Percentiles rank a stretch among this genome's conserved stretches.
Evolutionary conservation across 2,113 vertebrate genomes (phyloP).

Genomic region (Litocranius walleri): DNA sequence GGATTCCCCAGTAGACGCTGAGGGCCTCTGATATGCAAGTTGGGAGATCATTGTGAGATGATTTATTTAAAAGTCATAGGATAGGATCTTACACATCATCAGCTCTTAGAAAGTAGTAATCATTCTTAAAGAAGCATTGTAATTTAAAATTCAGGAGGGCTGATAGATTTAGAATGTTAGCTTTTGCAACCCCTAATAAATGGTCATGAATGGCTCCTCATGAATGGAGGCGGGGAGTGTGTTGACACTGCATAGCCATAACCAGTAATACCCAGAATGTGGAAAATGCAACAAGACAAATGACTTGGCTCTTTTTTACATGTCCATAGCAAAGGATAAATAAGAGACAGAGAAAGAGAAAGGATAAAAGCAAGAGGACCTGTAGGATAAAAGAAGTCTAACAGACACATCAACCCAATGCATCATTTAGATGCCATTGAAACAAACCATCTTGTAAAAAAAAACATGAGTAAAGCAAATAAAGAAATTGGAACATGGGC

Average conservation of each 20-base stretch:
- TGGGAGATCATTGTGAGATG: not conserved
- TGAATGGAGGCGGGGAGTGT: not conserved
- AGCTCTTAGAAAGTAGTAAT: not conserved
- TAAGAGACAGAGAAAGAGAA: not conserved
- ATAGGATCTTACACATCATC: not conserved
- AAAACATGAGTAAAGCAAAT: not conserved
- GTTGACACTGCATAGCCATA: not conserved
- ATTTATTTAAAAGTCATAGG: not conserved
- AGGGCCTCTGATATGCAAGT: not conserved
- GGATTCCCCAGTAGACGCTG: not conserved
- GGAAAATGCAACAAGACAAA: not conserved
- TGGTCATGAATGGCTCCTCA: not conserved
- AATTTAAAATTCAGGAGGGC: not conserved
- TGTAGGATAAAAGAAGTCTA: not conserved
- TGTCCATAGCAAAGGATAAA: not conserved
- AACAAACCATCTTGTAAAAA: not conserved
- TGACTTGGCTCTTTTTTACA: not conserved
- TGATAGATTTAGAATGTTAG: not conserved
- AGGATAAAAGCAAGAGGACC: not conserved
- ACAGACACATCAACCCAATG: not conserved
- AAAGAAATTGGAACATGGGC: not conserved
- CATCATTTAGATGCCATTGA: not conserved
- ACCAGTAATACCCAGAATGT: not conserved
- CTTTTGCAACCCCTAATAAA: not conserved
- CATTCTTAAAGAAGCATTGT: not conserved